A percentile compares a stretch with the other conserved stretches of the same genome.
Evolutionary conservation across 2,888 invertebrate species (phyloP).

Genomic region (Salpingus planirostris): DNA sequence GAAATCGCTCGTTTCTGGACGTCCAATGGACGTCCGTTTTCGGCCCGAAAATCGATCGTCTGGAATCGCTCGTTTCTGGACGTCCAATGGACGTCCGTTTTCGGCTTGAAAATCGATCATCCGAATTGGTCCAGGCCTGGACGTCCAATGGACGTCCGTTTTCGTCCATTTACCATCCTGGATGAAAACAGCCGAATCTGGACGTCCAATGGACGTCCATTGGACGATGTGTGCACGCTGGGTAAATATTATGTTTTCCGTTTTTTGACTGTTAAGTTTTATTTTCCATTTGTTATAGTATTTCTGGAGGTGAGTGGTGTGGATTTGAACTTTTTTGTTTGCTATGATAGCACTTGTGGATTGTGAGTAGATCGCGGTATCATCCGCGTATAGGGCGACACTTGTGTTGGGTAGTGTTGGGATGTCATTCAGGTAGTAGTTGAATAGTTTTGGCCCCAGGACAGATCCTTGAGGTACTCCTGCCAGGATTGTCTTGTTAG

Average conservation of each 20-base stretch:
- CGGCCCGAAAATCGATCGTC: too few species aligned
- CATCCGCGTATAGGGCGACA: conserved; percentile 12
- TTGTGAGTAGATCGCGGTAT: conserved; percentile 3
- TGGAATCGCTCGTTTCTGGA: too few species aligned
- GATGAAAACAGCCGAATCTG: too few species aligned
- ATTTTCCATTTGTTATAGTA: conserved; percentile 4
- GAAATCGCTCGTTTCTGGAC: too few species aligned
- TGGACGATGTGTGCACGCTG: too few species aligned
- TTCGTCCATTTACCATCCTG: too few species aligned
- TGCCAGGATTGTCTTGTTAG: conserved; percentile 10
- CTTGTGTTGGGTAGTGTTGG: conserved; percentile 9
- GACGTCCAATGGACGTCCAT: too few species aligned
- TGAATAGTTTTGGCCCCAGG: conserved; percentile 15
- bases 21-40: too few species aligned
- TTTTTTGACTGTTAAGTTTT: conserved; percentile 3
- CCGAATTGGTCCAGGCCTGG: too few species aligned
- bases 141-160: too few species aligned
- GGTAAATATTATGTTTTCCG: conserved; percentile 4
- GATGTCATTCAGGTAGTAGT: conserved; percentile 11
- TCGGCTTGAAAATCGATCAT: too few species aligned
- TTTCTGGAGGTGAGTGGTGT: conserved; percentile 1
- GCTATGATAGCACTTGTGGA: not conserved
- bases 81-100: too few species aligned
- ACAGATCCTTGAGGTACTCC: conserved; percentile 14
- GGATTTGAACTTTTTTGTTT: conserved; percentile 3